These are phyloP conservation scores for Cydia amplana DNA, from an alignment of 1,140 invertebrate species.

Conservation along the genomic window DNA sequence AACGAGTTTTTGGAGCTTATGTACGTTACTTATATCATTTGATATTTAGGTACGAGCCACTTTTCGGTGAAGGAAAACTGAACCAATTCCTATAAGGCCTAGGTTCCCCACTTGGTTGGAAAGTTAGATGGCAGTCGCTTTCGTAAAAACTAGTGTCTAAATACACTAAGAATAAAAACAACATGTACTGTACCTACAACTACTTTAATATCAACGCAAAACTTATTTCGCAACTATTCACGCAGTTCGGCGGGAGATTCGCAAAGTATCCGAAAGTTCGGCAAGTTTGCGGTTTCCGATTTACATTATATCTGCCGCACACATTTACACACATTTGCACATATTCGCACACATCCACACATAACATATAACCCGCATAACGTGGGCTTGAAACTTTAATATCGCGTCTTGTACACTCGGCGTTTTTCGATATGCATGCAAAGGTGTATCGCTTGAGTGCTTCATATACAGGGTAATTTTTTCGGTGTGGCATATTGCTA, in stretches of 20 bases:
- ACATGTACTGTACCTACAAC: neutral
- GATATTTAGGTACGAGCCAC: too few relatives aligned
- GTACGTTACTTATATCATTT: too few relatives aligned
- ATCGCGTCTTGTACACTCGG: neutral
- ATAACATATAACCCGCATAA: neutral
- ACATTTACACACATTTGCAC: neutral
- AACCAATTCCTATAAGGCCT: too few relatives aligned
- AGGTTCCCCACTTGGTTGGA: too few relatives aligned
- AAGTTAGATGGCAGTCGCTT: too few relatives aligned
- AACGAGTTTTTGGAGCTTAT: too few relatives aligned
- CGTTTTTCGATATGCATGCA: conserved; percentile 10
- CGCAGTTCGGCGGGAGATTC: neutral
- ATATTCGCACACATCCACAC: neutral
- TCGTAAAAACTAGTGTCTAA: too few relatives aligned
- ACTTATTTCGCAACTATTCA: conserved; percentile 3
- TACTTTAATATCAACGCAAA: neutral
- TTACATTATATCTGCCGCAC: conserved; percentile 2
- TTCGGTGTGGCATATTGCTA: neutral
- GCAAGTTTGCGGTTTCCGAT: conserved; percentile 3
- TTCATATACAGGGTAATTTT: neutral
- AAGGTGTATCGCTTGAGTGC: neutral
- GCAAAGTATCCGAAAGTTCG: conserved; percentile 7
- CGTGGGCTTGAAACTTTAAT: neutral
- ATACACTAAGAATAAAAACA: too few relatives aligned
- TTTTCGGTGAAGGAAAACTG: too few relatives aligned